Evolutionary conservation across 2,888 invertebrate genomes (phyloP).

Genomic region (Cyaniris semiargus): DNA sequence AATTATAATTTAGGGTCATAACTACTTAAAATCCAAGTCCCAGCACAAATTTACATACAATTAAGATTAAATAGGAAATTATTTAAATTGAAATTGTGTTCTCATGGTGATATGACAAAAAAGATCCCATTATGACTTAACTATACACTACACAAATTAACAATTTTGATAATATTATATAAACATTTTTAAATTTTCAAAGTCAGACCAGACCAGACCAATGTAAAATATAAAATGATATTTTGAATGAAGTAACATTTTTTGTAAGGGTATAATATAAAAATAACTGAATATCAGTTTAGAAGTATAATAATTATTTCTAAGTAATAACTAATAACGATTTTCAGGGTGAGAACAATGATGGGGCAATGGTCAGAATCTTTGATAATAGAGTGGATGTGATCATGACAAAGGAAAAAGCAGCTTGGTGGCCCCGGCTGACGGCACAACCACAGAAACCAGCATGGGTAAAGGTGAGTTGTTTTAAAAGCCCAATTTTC

Average conservation of each 20-base stretch:
- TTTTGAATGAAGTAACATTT: not conserved
- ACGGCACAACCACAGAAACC: slow-evolving; percentile 91
- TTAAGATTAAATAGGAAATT: no score
- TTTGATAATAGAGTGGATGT: slow-evolving; percentile 90
- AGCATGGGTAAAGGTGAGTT: slow-evolving; percentile 88
- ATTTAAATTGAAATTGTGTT: not conserved
- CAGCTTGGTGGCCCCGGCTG: slow-evolving; percentile 91
- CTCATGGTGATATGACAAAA: not conserved
- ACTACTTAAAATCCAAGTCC: not conserved
- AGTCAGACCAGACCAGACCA: not conserved
- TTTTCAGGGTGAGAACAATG: slow-evolving; percentile 50
- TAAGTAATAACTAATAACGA: no score
- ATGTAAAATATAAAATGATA: not conserved
- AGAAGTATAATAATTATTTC: no score
- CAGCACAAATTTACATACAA: not conserved
- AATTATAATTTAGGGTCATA: not conserved
- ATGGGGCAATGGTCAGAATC: slow-evolving; percentile 67
- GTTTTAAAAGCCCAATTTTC: no score
- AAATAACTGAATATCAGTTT: not conserved
- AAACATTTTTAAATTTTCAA: no score
- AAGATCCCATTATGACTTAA: not conserved
- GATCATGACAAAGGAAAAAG: slow-evolving; percentile 83
- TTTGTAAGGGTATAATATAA: not conserved
- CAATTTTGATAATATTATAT: no score
- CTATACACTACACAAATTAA: no score